Conservation (phyloP, 2,888 invertebrate genomes). For the Nesidiocoris tenuis region DNA sequence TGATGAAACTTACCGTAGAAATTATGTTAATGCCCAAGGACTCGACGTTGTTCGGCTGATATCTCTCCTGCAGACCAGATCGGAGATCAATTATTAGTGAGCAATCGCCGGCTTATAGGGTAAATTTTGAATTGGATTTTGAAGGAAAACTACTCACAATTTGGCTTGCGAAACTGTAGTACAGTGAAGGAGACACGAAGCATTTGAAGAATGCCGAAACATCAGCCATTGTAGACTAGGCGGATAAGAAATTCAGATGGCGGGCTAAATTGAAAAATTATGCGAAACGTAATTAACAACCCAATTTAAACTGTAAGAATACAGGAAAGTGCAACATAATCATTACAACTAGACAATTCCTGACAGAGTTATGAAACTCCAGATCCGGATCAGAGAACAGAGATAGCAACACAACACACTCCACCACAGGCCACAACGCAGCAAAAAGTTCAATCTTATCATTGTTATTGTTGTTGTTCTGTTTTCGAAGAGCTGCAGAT, state of each 20-base stretch:
- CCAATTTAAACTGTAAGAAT: no score
- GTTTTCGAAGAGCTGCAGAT: no score
- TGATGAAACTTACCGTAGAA: constrained; percentile 60
- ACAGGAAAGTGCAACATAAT: no score
- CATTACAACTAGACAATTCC: no score
- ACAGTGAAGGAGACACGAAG: constrained; percentile 69
- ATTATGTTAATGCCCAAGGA: constrained; percentile 73
- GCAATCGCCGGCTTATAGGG: background rate
- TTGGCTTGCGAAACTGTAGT: constrained; percentile 53
- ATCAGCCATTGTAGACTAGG: constrained; percentile 16
- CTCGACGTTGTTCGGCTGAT: constrained; percentile 68
- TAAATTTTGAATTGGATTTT: no score
- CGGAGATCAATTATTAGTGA: constrained; percentile 38
- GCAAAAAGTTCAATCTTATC: no score
- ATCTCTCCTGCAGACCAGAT: constrained; percentile 60
- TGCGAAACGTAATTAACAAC: no score
- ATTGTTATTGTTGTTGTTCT: no score
- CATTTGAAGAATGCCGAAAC: constrained; percentile 59
- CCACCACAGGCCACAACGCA: no score
- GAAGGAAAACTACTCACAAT: background rate
- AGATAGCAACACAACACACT: no score
- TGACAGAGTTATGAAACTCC: no score
- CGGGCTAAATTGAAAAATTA: background rate
- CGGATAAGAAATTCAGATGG: background rate
- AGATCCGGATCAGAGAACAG: no score